A percentile compares a stretch with the other conserved stretches of the same genome.
Evolutionary conservation across 2,888 invertebrate species (phyloP).

Genomic region (Podotricha telesiphe): DNA sequence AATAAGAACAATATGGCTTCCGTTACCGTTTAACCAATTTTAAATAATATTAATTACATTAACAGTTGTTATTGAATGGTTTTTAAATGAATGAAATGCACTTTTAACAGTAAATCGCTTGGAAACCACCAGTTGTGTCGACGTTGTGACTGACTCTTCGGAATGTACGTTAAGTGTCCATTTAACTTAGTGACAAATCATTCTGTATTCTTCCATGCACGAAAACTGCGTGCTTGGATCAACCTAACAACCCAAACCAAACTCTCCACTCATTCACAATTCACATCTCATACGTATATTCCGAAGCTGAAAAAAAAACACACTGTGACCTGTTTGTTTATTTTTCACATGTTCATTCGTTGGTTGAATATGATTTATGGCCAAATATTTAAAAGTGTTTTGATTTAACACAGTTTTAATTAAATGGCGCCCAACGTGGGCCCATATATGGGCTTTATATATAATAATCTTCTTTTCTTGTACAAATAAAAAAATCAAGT

Average conservation of each 20-base stretch:
- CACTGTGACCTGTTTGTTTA: slow-evolving; percentile 58
- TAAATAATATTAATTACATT: background rate
- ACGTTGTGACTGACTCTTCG: slow-evolving; percentile 32
- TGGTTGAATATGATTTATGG: slow-evolving; percentile 46
- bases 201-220: slow-evolving; percentile 2
- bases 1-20: slow-evolving; percentile 10
- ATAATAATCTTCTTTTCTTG: background rate
- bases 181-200: background rate
- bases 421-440: slow-evolving; percentile 10
- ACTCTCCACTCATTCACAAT: background rate
- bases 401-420: too few species aligned
- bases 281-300: slow-evolving; percentile 24
- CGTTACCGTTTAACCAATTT: slow-evolving; percentile 18
- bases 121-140: slow-evolving; percentile 34
- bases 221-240: background rate
- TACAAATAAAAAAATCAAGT: background rate
- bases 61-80: slow-evolving; percentile 34
- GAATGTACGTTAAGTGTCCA: slow-evolving; percentile 27
- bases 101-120: slow-evolving; percentile 36
- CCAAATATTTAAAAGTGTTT: slow-evolving; percentile 30
- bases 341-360: slow-evolving; percentile 61
- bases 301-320: slow-evolving; percentile 36
- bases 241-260: too few species aligned
- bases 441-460: background rate
- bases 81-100: slow-evolving; percentile 31